Percentiles rank a stretch among this genome's conserved stretches.
Evolutionary conservation across 2,888 invertebrate genomes (phyloP).

Genomic region (Omphaloscelis lunosa): DNA sequence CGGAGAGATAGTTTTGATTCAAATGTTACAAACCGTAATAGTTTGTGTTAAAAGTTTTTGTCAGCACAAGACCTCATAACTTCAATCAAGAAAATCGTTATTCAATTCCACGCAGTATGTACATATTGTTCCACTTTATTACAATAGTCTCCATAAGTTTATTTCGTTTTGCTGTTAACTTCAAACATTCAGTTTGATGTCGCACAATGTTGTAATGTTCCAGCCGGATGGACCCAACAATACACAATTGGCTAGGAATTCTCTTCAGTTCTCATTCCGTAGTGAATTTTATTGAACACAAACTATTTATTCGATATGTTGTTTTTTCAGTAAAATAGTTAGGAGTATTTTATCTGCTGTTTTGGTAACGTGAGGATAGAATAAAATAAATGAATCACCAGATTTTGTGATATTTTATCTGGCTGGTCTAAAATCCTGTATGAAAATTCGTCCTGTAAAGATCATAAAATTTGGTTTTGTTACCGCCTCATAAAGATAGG

Average conservation of each 20-base stretch:
- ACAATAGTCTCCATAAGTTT: slow-evolving; percentile 1
- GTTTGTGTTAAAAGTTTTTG: not conserved
- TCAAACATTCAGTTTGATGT: slow-evolving; percentile 36
- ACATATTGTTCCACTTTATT: slow-evolving; percentile 19
- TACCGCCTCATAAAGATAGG: slow-evolving; percentile 24
- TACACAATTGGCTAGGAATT: slow-evolving; percentile 35
- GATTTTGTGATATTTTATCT: not conserved
- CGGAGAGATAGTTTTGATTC: not conserved
- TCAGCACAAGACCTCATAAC: not conserved
- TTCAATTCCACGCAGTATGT: not conserved
- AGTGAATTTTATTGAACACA: slow-evolving; percentile 24
- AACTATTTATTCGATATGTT: slow-evolving; percentile 1
- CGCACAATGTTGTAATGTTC: slow-evolving; percentile 18
- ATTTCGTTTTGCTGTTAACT: slow-evolving; percentile 31
- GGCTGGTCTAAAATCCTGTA: not conserved
- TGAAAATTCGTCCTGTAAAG: not conserved
- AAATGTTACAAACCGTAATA: not conserved
- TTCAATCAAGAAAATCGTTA: not conserved
- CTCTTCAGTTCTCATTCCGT: slow-evolving; percentile 25
- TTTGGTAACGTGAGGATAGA: not conserved
- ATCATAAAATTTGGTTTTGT: slow-evolving; percentile 16
- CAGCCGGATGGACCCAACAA: slow-evolving; percentile 2
- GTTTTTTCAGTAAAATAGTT: not conserved
- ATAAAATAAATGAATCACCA: not conserved
- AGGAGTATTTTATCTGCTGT: not conserved